A percentile compares a stretch with the other conserved stretches of the same genome.
Conservation (phyloP, 2,888 invertebrate genomes). For the Nineta flava region DNA sequence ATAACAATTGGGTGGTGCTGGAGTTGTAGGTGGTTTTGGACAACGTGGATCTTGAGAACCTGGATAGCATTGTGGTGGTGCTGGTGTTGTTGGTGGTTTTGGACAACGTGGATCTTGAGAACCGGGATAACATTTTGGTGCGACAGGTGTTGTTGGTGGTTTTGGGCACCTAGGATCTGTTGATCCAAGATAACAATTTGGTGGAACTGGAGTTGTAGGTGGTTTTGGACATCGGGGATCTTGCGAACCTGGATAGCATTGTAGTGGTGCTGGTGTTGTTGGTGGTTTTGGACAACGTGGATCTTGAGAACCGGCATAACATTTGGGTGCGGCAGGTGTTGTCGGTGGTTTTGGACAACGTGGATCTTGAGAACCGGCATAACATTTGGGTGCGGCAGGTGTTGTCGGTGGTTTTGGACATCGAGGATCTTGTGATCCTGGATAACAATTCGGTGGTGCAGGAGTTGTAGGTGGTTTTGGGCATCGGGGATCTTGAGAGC, state of each 20-base stretch:
- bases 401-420: constrained; percentile 14
- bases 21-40: too few species aligned
- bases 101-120: constrained; percentile 20
- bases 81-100: constrained; percentile 14
- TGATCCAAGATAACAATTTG: constrained; percentile 26
- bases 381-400: constrained; percentile 15
- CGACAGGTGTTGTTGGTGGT: constrained; percentile 14
- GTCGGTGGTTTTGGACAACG: constrained; percentile 21
- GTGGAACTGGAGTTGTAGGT: constrained; percentile 13
- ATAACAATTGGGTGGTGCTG: too few species aligned
- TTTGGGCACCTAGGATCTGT: constrained; percentile 25
- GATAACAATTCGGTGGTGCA: constrained; percentile 14
- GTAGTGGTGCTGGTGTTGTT: constrained; percentile 13
- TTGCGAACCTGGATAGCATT: constrained; percentile 19
- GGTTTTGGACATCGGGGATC: constrained; percentile 21
- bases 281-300: constrained; percentile 15
- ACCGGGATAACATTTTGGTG: constrained; percentile 25
- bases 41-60: too few species aligned
- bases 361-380: constrained; percentile 20
- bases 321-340: constrained; percentile 10
- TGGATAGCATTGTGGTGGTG: too few species aligned
- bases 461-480: constrained; percentile 11
- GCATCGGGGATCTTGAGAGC: constrained; percentile 19
- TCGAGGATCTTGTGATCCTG: constrained; percentile 19
- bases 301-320: constrained; percentile 19